phyloP scores from a whole-genome alignment of 2,888 invertebrate genomes.

The Drosophila ustulata region DNA sequence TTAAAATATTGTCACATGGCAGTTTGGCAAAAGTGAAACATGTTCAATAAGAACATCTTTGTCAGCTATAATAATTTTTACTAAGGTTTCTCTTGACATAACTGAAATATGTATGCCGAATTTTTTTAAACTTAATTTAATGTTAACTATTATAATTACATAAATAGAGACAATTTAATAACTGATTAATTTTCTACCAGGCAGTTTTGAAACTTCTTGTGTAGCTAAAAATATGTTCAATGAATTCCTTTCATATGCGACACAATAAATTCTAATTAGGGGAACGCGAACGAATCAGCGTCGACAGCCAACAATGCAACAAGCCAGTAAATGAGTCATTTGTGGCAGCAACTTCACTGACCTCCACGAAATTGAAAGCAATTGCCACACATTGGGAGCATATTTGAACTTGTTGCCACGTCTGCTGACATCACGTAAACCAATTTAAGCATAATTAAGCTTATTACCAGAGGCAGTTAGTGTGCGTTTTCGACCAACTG shows the following conservation, averaged over 20 bases:
- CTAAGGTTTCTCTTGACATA: no score
- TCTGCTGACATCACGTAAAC: conserved; percentile 69
- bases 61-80: neutral
- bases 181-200: neutral
- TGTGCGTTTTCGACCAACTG: conserved; percentile 47
- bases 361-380: conserved; percentile 29
- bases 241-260: neutral
- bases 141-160: neutral
- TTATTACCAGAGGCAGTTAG: conserved; percentile 76
- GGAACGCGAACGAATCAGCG: conserved; percentile 10
- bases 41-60: no score
- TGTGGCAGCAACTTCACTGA: conserved; percentile 20
- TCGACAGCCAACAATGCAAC: conserved; percentile 14
- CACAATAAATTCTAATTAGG: conserved; percentile 31
- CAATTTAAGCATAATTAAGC: conserved; percentile 82
- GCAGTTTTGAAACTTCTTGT: neutral
- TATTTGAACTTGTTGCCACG: conserved; percentile 40
- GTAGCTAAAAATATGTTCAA: neutral
- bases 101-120: no score
- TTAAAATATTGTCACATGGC: conserved; percentile 16
- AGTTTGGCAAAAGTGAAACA: neutral
- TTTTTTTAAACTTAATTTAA: neutral
- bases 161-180: neutral
- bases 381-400: conserved; percentile 31
- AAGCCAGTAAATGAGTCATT: conserved; percentile 41